Conservation (phyloP, 2,797 vertebrate species). For the Oryzias sinensis region DNA sequence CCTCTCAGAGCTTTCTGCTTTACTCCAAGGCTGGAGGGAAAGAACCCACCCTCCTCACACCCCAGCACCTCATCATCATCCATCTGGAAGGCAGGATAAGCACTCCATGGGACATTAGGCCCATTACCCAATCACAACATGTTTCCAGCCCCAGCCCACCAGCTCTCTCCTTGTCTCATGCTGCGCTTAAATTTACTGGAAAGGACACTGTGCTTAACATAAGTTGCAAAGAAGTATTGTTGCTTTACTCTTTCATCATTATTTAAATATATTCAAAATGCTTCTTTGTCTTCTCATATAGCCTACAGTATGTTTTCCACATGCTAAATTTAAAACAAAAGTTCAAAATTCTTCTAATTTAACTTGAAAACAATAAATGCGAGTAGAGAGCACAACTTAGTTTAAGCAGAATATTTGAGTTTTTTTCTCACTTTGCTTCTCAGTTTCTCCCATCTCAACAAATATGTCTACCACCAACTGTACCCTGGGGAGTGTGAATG, state of each 20-base stretch:
- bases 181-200: slow-evolving; percentile 43
- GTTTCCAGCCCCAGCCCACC: slow-evolving; percentile 38
- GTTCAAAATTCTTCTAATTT: no score
- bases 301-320: no score
- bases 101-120: slow-evolving; percentile 59
- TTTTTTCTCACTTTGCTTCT: no score
- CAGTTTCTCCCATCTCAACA: no score
- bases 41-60: slow-evolving; percentile 1
- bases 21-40: slow-evolving; percentile 15
- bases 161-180: slow-evolving; percentile 29
- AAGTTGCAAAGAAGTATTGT: slow-evolving; percentile 15
- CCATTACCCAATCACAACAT: slow-evolving; percentile 64
- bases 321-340: no score
- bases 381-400: no score
- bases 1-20: slow-evolving; percentile 31
- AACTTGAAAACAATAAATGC: no score
- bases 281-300: not conserved
- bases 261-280: slow-evolving; percentile 5
- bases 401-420: no score
- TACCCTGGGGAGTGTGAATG: not conserved
- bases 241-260: slow-evolving; percentile 8
- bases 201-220: slow-evolving; percentile 50
- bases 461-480: not conserved
- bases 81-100: slow-evolving; percentile 63
- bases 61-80: slow-evolving; percentile 56